Evolutionary conservation across 2,113 vertebrate genomes (phyloP).

Genomic region (Anhinga rufa): DNA sequence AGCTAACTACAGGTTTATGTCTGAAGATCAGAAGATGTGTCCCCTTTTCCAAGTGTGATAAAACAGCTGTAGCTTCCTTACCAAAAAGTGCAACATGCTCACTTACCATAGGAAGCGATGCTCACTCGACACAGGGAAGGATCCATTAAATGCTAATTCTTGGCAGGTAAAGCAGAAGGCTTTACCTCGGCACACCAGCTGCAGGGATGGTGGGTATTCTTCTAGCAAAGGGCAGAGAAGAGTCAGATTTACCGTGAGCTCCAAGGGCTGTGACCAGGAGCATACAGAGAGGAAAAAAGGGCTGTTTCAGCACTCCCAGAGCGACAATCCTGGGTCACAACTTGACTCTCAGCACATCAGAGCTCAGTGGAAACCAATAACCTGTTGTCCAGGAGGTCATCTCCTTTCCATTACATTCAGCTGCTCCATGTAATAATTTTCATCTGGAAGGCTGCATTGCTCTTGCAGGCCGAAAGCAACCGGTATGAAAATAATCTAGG

Average conservation of each 20-base stretch:
- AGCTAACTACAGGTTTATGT: not conserved
- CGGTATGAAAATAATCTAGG: not conserved
- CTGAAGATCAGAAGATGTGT: not conserved
- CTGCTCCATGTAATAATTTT: not conserved
- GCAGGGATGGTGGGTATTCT: not conserved
- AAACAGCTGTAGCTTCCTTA: not conserved
- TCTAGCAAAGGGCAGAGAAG: not conserved
- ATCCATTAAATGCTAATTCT: not conserved
- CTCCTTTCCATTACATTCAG: not conserved
- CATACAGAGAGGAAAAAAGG: fast-evolving
- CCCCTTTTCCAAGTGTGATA: not conserved
- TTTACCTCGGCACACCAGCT: not conserved
- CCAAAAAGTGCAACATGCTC: not conserved
- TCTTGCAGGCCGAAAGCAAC: not conserved
- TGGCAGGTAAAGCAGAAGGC: not conserved
- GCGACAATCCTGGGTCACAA: not conserved
- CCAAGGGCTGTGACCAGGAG: not conserved
- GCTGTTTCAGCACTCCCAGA: not conserved
- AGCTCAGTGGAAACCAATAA: not conserved
- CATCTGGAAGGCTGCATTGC: not conserved
- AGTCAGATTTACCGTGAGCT: not conserved
- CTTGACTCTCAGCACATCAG: not conserved
- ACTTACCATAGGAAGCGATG: not conserved
- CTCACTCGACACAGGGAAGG: not conserved
- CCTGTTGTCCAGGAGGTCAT: not conserved